A percentile compares a stretch with the other conserved stretches of the same genome.
Conservation (phyloP, 2,888 invertebrate species). For the Mythimna vitellina region DNA sequence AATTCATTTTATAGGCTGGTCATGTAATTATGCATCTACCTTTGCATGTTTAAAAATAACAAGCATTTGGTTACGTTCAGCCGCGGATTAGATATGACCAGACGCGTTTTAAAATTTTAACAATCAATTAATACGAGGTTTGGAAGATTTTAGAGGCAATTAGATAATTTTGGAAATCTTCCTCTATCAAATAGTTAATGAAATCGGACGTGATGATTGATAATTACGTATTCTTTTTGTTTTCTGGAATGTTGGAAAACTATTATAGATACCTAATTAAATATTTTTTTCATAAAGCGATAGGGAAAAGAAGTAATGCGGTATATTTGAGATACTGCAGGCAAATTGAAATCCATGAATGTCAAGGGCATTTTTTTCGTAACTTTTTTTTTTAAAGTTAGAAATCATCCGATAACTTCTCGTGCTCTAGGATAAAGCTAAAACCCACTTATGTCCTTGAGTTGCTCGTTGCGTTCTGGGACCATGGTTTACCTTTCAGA, state of each 20-base stretch:
- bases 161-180: constrained; percentile 14
- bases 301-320: neutral
- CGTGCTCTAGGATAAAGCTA: no score
- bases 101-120: neutral
- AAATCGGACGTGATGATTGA: neutral
- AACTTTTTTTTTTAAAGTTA: no score
- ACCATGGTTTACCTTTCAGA: no score
- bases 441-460: no score
- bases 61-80: neutral
- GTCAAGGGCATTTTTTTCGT: no score
- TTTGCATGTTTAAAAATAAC: neutral
- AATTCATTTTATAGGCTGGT: neutral
- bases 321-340: no score
- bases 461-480: no score
- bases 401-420: no score
- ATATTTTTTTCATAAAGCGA: neutral
- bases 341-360: no score
- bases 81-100: neutral
- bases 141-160: constrained; percentile 29
- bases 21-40: constrained; percentile 8
- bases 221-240: neutral
- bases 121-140: constrained; percentile 15
- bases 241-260: neutral
- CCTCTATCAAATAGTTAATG: constrained; percentile 1
- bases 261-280: no score